Percentiles rank a stretch among this genome's conserved stretches.
phyloP scores from a whole-genome alignment of 2,797 vertebrate species.

The Pipistrellus nathusii region DNA sequence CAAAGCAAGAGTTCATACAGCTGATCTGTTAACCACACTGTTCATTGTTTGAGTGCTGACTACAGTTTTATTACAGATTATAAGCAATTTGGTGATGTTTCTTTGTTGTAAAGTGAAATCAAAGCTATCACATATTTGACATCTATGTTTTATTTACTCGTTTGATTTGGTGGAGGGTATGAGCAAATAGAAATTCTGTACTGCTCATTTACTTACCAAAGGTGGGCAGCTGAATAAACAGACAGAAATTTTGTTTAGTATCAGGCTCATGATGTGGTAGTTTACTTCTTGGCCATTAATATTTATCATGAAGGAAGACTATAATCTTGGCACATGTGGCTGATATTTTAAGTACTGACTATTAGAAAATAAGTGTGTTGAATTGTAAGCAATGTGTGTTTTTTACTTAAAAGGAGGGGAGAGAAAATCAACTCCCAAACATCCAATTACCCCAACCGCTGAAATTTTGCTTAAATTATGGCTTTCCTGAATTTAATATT shows the following conservation, averaged over 20 bases:
- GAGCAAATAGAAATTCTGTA: not conserved
- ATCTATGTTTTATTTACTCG: conserved; percentile 3
- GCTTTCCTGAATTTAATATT: conserved; percentile 15
- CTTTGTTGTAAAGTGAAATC: not conserved
- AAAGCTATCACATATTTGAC: not conserved
- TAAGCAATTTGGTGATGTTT: not conserved
- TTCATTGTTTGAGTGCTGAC: conserved; percentile 2
- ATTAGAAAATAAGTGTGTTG: not conserved
- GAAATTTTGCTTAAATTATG: not conserved
- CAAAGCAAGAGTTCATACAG: not conserved
- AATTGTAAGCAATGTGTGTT: not conserved
- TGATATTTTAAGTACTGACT: not conserved
- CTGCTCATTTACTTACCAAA: not conserved
- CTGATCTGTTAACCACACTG: not conserved
- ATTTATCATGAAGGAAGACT: not conserved
- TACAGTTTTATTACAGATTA: not conserved
- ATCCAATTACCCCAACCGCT: not conserved
- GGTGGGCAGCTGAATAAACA: not conserved
- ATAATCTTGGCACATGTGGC: not conserved
- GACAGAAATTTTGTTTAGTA: not conserved
- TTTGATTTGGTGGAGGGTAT: not conserved
- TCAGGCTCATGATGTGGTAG: not conserved
- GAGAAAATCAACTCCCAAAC: not conserved
- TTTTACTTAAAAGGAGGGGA: not conserved
- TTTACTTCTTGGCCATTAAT: not conserved